Evolutionary conservation across 2,113 vertebrate genomes (phyloP).

Genomic region (Barbus barbus): DNA sequence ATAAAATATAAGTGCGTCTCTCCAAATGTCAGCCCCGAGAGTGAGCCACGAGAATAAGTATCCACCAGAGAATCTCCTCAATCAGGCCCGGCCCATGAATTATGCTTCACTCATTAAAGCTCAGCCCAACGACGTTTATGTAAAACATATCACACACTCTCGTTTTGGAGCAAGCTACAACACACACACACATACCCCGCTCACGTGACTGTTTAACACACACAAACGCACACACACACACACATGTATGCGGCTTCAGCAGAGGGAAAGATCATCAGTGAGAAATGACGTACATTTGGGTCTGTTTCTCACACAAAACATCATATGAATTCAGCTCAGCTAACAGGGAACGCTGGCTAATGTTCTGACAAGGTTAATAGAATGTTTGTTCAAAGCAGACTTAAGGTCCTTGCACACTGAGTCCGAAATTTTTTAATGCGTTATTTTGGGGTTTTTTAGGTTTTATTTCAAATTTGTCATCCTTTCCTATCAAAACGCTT

Average conservation of each 20-base stretch:
- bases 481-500: too few relatives aligned
- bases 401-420: too few relatives aligned
- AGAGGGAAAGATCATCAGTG: background rate
- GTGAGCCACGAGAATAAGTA: constrained; percentile 50
- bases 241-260: background rate
- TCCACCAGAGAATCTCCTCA: constrained; percentile 58
- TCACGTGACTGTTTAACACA: background rate
- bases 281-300: background rate
- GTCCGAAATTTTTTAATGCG: too few relatives aligned
- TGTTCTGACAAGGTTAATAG: too few relatives aligned
- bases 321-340: background rate
- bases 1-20: constrained; percentile 54
- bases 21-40: constrained; percentile 49
- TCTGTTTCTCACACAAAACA: background rate
- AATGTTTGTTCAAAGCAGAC: too few relatives aligned
- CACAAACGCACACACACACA: background rate
- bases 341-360: too few relatives aligned
- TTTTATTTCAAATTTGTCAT: too few relatives aligned
- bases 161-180: background rate
- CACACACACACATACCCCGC: too few relatives aligned
- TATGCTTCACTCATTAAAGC: constrained; percentile 59
- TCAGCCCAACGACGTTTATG: constrained; percentile 57
- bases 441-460: too few relatives aligned
- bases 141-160: constrained; percentile 1
- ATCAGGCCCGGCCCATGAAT: constrained; percentile 60